phyloP scores from a whole-genome alignment of 2,888 invertebrate genomes.

The Drosophila pegasa region DNA sequence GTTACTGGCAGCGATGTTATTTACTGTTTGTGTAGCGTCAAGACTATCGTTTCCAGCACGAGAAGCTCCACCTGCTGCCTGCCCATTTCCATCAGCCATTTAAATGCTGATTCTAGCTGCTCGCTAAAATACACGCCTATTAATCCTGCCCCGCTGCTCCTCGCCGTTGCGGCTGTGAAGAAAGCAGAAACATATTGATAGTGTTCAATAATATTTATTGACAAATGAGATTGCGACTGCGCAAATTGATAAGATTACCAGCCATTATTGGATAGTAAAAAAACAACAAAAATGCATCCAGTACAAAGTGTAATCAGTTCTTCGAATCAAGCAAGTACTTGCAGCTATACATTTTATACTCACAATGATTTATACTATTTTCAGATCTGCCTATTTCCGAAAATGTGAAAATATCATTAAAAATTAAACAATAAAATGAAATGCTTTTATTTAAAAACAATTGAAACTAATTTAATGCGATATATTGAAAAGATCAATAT shows the following conservation, averaged over 20 bases:
- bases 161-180: conserved; percentile 22
- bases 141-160: conserved; percentile 32
- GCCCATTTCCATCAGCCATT: conserved; percentile 83
- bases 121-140: conserved; percentile 35
- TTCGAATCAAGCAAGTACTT: neutral
- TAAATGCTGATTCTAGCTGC: conserved; percentile 54
- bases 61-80: conserved; percentile 80
- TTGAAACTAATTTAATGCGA: neutral
- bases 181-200: neutral
- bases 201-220: conserved; percentile 8
- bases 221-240: conserved; percentile 21
- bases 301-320: neutral
- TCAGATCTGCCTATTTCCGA: too few relatives aligned
- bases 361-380: neutral
- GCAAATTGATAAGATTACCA: conserved; percentile 42
- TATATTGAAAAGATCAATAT: too few relatives aligned
- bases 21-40: conserved; percentile 54
- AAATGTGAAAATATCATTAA: too few relatives aligned
- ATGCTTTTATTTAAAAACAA: too few relatives aligned
- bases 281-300: neutral
- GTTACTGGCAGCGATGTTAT: conserved; percentile 39
- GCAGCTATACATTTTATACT: neutral
- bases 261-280: conserved; percentile 3
- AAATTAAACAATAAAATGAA: too few relatives aligned
- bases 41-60: conserved; percentile 56